Evolutionary conservation across 2,888 invertebrate species (phyloP).

Genomic region (Hirtodrosophila cameraria): DNA sequence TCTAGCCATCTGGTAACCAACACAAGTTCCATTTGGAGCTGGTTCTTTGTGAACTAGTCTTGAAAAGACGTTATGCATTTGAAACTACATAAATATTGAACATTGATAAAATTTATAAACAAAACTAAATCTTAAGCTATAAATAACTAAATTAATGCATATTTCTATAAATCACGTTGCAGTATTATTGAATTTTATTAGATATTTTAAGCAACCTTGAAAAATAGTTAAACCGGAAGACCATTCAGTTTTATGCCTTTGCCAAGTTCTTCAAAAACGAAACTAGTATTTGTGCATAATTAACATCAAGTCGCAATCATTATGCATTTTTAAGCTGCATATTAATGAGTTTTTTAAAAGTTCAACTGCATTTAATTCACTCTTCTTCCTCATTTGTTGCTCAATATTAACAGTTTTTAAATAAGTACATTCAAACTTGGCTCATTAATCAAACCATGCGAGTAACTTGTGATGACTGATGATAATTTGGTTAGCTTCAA

Average conservation of each 20-base stretch:
- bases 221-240: conserved; percentile 46
- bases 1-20: conserved; percentile 4
- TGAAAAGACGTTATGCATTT: conserved; percentile 1
- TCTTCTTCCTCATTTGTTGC: conserved; percentile 20
- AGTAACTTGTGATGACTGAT: conserved; percentile 5
- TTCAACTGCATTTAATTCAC: conserved; percentile 14
- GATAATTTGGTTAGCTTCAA: background rate
- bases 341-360: conserved; percentile 17
- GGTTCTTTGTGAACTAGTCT: background rate
- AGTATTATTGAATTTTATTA: background rate
- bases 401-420: no score
- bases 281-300: conserved; percentile 52
- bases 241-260: conserved; percentile 3
- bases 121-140: no score
- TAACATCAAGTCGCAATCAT: conserved; percentile 16
- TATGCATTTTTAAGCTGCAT: conserved; percentile 17
- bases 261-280: conserved; percentile 11
- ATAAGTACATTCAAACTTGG: conserved; percentile 1
- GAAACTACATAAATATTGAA: no score
- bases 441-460: conserved; percentile 32
- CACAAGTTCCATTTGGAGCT: conserved; percentile 5
- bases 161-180: no score
- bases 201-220: conserved; percentile 28
- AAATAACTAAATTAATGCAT: background rate
- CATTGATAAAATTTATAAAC: no score